phyloP scores from a whole-genome alignment of 2,113 vertebrate genomes.

The Pygoscelis antarcticus region DNA sequence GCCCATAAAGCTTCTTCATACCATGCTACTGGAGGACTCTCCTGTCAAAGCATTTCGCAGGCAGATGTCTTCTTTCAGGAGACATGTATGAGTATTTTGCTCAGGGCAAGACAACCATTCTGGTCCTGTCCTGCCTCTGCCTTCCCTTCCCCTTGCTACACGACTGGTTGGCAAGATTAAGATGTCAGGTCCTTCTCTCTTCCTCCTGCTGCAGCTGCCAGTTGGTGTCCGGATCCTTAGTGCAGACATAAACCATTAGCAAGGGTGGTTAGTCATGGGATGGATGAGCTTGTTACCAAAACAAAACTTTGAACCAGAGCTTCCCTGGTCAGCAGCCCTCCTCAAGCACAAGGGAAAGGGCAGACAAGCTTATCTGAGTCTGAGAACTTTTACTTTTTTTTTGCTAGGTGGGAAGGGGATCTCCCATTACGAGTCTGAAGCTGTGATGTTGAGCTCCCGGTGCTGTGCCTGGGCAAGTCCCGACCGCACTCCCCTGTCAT shows the following conservation, averaged over 20 bases:
- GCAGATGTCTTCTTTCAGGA: neutral
- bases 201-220: neutral
- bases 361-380: neutral
- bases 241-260: neutral
- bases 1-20: neutral
- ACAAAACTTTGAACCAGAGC: neutral
- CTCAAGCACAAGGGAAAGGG: neutral
- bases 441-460: neutral
- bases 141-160: neutral
- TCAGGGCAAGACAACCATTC: neutral
- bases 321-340: neutral
- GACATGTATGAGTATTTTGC: neutral
- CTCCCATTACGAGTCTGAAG: neutral
- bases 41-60: neutral
- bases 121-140: neutral
- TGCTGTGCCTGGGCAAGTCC: conserved; percentile 11
- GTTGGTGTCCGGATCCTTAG: neutral
- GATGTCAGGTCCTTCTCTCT: neutral
- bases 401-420: neutral
- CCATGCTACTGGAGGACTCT: neutral
- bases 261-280: neutral
- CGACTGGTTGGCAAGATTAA: neutral
- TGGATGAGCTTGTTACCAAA: neutral
- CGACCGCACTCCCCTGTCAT: rapidly evolving
- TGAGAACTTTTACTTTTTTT: neutral